Percentiles rank a stretch among this genome's conserved stretches.
phyloP scores from a whole-genome alignment of 2,888 invertebrate species.

The Agrochola macilenta region DNA sequence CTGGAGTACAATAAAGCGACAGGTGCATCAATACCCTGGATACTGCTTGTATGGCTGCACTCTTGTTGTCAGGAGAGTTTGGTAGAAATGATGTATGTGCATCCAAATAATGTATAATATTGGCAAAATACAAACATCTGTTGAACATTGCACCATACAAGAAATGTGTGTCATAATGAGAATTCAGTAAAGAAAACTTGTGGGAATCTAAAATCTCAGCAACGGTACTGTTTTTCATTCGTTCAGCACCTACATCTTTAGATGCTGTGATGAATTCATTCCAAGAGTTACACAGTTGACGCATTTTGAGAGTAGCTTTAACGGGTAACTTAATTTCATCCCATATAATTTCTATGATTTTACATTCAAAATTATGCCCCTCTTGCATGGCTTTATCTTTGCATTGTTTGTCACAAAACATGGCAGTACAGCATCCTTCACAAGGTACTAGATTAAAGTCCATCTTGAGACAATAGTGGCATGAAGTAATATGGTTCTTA shows the following conservation, averaged over 20 bases:
- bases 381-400: slow-evolving; percentile 37
- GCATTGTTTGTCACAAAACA: slow-evolving; percentile 46
- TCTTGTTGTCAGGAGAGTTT: slow-evolving; percentile 23
- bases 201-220: slow-evolving; percentile 38
- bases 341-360: slow-evolving; percentile 7
- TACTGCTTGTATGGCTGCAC: slow-evolving; percentile 34
- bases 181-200: slow-evolving; percentile 47
- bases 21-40: slow-evolving; percentile 51
- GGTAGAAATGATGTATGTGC: slow-evolving; percentile 38
- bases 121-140: slow-evolving; percentile 22
- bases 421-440: slow-evolving; percentile 38
- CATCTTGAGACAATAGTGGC: slow-evolving; percentile 42
- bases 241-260: slow-evolving; percentile 27
- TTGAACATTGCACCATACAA: slow-evolving; percentile 37
- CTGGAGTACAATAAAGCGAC: slow-evolving; percentile 34
- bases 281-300: slow-evolving; percentile 49
- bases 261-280: slow-evolving; percentile 50
- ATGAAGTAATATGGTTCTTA: slow-evolving; percentile 10
- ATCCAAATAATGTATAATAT: slow-evolving; percentile 44
- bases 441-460: slow-evolving; percentile 42
- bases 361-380: slow-evolving; percentile 43
- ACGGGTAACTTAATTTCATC: slow-evolving; percentile 5
- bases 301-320: slow-evolving; percentile 37
- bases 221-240: slow-evolving; percentile 23
- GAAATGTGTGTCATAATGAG: slow-evolving; percentile 37